phyloP scores from a whole-genome alignment of 2,113 vertebrate species.

The Corvus hawaiiensis region DNA sequence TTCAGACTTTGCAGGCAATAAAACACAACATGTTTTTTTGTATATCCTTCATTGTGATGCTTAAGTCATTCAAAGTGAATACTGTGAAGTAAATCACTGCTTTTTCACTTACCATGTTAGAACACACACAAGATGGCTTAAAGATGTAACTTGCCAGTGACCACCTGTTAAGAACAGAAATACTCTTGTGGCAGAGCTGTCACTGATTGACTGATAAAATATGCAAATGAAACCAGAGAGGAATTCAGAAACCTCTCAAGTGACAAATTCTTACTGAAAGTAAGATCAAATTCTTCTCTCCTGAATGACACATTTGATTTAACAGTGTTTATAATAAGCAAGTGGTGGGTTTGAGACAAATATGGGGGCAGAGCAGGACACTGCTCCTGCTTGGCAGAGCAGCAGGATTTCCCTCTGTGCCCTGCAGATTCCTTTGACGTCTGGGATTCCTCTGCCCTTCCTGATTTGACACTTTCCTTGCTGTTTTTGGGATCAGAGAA shows the following conservation, averaged over 20 bases:
- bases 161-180: not conserved
- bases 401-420: not conserved
- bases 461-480: not conserved
- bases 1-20: not conserved
- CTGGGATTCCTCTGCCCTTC: not conserved
- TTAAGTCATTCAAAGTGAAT: not conserved
- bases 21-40: not conserved
- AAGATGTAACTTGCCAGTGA: not conserved
- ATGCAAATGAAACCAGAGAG: not conserved
- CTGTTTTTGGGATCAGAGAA: not conserved
- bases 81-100: not conserved
- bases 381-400: not conserved
- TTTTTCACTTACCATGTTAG: not conserved
- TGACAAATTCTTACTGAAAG: not conserved
- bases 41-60: not conserved
- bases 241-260: not conserved
- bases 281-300: not conserved
- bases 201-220: not conserved
- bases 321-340: not conserved
- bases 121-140: not conserved
- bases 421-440: not conserved
- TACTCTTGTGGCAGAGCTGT: not conserved
- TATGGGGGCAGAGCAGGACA: not conserved
- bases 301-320: not conserved
- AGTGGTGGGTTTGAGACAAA: not conserved